phyloP scores from a whole-genome alignment of 92 coral and sea anemone species.

The Porites cylindrica region DNA sequence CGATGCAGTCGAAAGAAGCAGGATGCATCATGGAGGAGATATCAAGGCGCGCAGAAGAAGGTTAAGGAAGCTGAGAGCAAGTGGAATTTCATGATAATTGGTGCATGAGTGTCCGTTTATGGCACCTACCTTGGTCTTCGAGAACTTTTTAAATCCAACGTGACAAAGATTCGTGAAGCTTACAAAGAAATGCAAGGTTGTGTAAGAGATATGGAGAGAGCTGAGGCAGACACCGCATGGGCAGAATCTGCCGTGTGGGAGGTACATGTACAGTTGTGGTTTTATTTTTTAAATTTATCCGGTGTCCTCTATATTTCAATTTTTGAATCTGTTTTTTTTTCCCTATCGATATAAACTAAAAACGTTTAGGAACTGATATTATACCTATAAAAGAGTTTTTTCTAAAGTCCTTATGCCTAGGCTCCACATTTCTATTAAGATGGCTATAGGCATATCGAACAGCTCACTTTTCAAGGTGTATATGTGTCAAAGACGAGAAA shows the following conservation, averaged over 20 bases:
- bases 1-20: neutral
- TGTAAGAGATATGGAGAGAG: slow-evolving; percentile 38
- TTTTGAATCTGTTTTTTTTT: too few species aligned
- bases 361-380: too few species aligned
- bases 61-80: slow-evolving; percentile 34
- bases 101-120: slow-evolving; percentile 51
- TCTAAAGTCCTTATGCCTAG: too few species aligned
- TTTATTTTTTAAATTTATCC: neutral
- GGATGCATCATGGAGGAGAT: neutral
- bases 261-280: slow-evolving; percentile 23
- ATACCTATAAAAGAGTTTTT: too few species aligned
- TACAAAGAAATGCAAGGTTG: slow-evolving; percentile 34
- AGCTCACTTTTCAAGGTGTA: too few species aligned
- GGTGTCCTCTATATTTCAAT: too few species aligned
- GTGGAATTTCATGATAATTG: slow-evolving; percentile 27
- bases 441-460: too few species aligned
- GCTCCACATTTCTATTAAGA: too few species aligned
- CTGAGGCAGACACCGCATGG: slow-evolving; percentile 32
- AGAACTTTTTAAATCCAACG: slow-evolving; percentile 42
- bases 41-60: slow-evolving; percentile 28
- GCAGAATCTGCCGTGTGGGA: slow-evolving; percentile 21
- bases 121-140: slow-evolving; percentile 30
- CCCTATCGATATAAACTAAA: too few species aligned
- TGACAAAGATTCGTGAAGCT: slow-evolving; percentile 40
- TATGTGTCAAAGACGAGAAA: too few species aligned